Percentiles rank a stretch among this genome's conserved stretches.
Evolutionary conservation across 2,113 vertebrate species (phyloP).

Genomic region (Microcebus jonahi): DNA sequence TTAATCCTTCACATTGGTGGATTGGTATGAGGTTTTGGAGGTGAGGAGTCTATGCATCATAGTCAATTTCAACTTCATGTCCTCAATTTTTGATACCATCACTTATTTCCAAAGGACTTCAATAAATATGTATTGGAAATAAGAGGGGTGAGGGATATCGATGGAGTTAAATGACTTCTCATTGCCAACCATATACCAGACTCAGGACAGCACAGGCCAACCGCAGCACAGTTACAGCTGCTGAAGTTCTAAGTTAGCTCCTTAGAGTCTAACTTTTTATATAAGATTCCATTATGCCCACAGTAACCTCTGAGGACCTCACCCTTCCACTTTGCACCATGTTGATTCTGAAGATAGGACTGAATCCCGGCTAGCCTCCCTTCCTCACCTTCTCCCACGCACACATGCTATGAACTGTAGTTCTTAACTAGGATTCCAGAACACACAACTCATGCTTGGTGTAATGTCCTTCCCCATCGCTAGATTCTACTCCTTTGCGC

Average conservation of each 20-base stretch:
- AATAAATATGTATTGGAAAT: not conserved
- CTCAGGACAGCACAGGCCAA: not conserved
- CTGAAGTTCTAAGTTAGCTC: not conserved
- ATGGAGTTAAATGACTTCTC: not conserved
- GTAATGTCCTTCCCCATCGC: not conserved
- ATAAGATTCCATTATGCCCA: not conserved
- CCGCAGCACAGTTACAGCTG: not conserved
- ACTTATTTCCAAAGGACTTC: not conserved
- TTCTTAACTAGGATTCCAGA: not conserved
- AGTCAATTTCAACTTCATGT: not conserved
- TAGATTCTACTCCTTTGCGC: fast-evolving
- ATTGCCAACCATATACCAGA: not conserved
- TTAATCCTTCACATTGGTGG: not conserved
- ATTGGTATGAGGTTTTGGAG: not conserved
- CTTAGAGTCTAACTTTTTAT: not conserved
- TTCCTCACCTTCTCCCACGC: not conserved
- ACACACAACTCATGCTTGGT: not conserved
- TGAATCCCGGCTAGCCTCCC: not conserved
- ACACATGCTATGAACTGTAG: not conserved
- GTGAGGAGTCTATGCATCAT: not conserved
- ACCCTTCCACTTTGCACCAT: fast-evolving
- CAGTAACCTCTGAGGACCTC: not conserved
- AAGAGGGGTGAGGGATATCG: not conserved
- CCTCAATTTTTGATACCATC: not conserved
- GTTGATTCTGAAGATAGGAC: not conserved